Evolutionary conservation across 2,888 invertebrate species (phyloP), one percentile per base, ranked within the genome.

Genomic region (Habroteleia sp.): DNA sequence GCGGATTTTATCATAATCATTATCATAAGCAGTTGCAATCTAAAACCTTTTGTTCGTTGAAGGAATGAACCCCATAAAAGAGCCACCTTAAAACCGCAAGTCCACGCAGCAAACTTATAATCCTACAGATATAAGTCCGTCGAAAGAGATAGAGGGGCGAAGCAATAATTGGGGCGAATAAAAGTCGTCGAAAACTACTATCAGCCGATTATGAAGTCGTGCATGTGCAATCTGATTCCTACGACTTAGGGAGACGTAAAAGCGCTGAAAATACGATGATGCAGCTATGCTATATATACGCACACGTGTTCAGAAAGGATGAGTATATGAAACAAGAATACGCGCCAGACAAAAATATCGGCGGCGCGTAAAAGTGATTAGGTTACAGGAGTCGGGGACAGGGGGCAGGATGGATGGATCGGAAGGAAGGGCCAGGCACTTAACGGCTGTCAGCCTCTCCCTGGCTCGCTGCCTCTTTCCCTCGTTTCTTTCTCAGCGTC

Each of bases 371-470:
- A 83, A 83, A 82, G 84, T 85, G 84, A 86, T 86, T 85, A 82
- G 81, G 82, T 86, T 86, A 84, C 86, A 86, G 79, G 78, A 79
- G 69, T 78, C 81, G 82, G 78, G 58, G 58, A 46, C 52, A 16
- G 52, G 33, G 46, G 65, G 48, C 46, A 20, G 31, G 62, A 63
- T 74, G 75, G 77, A 74, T 37, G 50, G 79, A 58, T 42, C 62
- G 79, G 77, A 79, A 81, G 79, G 80, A 76, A 79, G 82, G 82
- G 81, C 80, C 79, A 76, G 85, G 84, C 87, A 86, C 87, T 87
- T 87, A 86, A 82, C 83, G 83, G 82, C 85, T 84, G 86, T 84
- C 85, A 84, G 83, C 83, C 85, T 85, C 82, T 84, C 86, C 84
- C 84, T 81, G 80, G 77, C 80, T 80, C 79, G 56, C 27, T 14